These are phyloP conservation scores for Xanthia icteritia DNA, from an alignment of 2,888 invertebrate genomes.

Conservation along the genomic window DNA sequence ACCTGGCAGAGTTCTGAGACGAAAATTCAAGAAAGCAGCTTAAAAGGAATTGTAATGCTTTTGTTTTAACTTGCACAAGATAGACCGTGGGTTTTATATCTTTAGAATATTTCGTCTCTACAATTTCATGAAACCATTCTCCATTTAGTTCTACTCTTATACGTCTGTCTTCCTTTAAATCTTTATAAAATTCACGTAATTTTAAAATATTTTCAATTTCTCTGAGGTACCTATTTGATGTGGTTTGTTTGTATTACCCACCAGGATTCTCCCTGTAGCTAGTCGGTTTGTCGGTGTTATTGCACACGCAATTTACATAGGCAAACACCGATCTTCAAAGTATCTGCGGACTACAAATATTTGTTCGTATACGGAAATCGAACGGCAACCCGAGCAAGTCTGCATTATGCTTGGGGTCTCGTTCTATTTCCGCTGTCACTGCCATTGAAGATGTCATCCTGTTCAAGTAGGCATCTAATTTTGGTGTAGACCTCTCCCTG, in stretches of 20 bases:
- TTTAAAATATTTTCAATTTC: constrained; percentile 10
- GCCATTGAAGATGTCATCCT: constrained; percentile 2
- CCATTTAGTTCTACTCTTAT: constrained; percentile 3
- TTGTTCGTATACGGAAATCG: constrained; percentile 53
- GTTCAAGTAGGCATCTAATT: constrained; percentile 15
- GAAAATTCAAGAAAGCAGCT: constrained; percentile 34
- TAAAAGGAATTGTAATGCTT: constrained; percentile 29
- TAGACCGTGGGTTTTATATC: constrained; percentile 8
- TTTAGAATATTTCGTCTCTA: constrained; percentile 26
- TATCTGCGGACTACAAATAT: constrained; percentile 50
- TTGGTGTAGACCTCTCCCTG: neutral
- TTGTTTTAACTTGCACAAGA: constrained; percentile 32
- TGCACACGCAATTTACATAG: constrained; percentile 45
- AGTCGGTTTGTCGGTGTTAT: neutral
- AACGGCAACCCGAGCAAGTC: constrained; percentile 42
- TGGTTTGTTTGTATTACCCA: constrained; percentile 1
- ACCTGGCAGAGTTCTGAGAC: constrained; percentile 10
- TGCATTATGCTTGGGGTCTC: constrained; percentile 24
- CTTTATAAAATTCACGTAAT: neutral
- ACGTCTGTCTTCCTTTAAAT: neutral
- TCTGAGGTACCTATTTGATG: constrained; percentile 1
- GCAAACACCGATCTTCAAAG: constrained; percentile 40
- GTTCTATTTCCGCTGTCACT: constrained; percentile 49
- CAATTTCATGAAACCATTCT: constrained; percentile 17
- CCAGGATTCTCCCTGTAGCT: neutral